Base-by-base conservation (phyloP, 2,113 vertebrate genomes). In the Prinia subflava region DNA sequence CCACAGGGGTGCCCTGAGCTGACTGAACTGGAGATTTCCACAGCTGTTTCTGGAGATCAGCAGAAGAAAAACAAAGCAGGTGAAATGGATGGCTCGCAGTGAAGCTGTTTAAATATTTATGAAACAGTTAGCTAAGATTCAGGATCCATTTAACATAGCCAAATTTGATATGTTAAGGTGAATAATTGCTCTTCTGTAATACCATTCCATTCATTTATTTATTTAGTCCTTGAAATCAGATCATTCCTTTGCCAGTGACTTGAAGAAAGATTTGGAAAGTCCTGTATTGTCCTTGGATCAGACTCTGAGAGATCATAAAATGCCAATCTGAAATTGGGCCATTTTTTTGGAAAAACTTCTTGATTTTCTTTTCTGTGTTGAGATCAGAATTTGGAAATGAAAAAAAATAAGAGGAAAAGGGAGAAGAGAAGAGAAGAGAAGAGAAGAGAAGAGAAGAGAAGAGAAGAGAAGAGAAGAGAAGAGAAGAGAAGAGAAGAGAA, bases 71-170 rank as follows among this genome's bases (percentile, higher is more conserved):
- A 90, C 95, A 96, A 92, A 96, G 92, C 84, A 94, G 87, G 92
- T 90, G 85, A 85, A 90, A 92, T 57, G 73, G 85, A 87, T 81
- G 80, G 76, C 82, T 80, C 24, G 3, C 52, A 88, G 64, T 74
- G 76, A 88, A 78, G 76, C 68, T 95, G 79, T 71, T 97, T 83
- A 96, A 97, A 94, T 93, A 96, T 95, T 97, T 90, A 95, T 95
- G 59, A 56, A 96, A 88, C 63, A 78, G 68, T 94, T 96, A 93
- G 85, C 93, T 94, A 83, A 96, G 88, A 87, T 73, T 91, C 84
- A 87, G 74, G 50, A 94, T 83, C 39, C 67, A 83, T 94, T 96
- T 93, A 92, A 87, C 88, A 65, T 69, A 92, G 76, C 62, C 65
- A 81, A 94, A 92, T 89, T 93, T 95, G 71, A 84, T 94, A 56